phyloP scores from a whole-genome alignment of 2,888 invertebrate genomes.

The Spisula subtruncata region DNA sequence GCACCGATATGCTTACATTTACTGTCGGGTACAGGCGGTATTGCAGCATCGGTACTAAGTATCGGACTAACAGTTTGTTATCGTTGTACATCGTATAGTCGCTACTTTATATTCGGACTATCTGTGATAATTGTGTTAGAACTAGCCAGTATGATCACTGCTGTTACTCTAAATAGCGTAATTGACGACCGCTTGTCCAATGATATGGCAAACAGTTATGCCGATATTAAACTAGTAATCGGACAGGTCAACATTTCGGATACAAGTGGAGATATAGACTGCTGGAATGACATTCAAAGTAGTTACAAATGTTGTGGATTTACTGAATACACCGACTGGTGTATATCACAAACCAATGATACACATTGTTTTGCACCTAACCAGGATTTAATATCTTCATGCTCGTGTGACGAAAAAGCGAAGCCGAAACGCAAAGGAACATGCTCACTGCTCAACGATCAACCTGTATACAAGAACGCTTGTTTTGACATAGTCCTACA shows the following conservation, averaged over 20 bases:
- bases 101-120: slow-evolving; percentile 22
- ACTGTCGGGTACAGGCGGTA: not conserved
- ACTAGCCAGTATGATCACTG: slow-evolving; percentile 14
- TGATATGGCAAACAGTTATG: slow-evolving; percentile 24
- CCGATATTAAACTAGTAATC: not conserved
- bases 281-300: slow-evolving; percentile 28
- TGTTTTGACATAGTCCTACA: not conserved
- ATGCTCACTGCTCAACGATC: slow-evolving; percentile 1
- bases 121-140: slow-evolving; percentile 9
- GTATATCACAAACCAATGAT: not conserved
- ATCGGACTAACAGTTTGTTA: not conserved
- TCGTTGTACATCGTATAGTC: not conserved
- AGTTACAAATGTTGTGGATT: slow-evolving; percentile 37
- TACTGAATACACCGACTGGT: slow-evolving; percentile 26
- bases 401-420: not conserved
- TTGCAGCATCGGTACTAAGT: slow-evolving; percentile 3
- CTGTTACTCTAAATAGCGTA: slow-evolving; percentile 26
- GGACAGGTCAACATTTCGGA: not conserved
- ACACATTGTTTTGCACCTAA: not conserved
- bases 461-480: not conserved
- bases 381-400: slow-evolving; percentile 17
- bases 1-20: slow-evolving; percentile 20
- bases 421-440: not conserved
- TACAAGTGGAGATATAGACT: not conserved
- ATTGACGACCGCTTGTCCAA: not conserved